Conservation (phyloP, 2,888 invertebrate genomes). For the Ashinkailepas kermadecensis region DNA sequence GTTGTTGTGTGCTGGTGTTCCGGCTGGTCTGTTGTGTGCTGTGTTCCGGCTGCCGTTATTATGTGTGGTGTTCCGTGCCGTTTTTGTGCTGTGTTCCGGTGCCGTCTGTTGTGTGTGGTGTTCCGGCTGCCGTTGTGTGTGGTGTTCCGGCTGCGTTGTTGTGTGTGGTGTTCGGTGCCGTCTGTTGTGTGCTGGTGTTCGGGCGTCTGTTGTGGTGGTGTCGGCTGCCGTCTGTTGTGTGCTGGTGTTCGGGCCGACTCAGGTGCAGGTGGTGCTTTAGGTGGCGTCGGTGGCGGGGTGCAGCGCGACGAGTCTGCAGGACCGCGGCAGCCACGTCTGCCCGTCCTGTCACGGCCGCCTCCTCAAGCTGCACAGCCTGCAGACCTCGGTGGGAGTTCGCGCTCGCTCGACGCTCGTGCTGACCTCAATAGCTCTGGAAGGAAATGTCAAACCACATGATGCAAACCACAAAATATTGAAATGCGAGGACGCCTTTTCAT, state of each 20-base stretch:
- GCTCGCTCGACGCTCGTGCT: too few relatives aligned
- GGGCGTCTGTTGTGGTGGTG: too few relatives aligned
- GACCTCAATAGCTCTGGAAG: too few relatives aligned
- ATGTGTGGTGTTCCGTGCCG: neutral
- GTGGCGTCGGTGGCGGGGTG: neutral
- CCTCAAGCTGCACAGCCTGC: neutral
- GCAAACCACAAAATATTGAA: too few relatives aligned
- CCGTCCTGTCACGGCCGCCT: neutral
- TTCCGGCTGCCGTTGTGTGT: neutral
- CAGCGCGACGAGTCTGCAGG: neutral
- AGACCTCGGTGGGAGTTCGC: neutral
- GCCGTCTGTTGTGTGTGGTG: neutral
- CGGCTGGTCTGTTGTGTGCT: neutral
- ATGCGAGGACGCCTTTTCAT: too few relatives aligned
- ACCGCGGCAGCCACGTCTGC: neutral
- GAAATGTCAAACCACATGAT: too few relatives aligned
- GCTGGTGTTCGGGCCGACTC: too few relatives aligned
- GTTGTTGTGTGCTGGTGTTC: neutral
- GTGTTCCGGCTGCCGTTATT: neutral
- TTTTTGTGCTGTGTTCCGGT: neutral
- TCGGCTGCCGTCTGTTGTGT: too few relatives aligned
- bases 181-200: too few relatives aligned
- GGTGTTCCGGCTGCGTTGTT: too few relatives aligned
- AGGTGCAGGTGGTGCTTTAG: neutral
- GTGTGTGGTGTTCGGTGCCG: too few relatives aligned